Base-by-base conservation (phyloP, 2,797 vertebrate genomes). In the Tragopan temminckii region DNA sequence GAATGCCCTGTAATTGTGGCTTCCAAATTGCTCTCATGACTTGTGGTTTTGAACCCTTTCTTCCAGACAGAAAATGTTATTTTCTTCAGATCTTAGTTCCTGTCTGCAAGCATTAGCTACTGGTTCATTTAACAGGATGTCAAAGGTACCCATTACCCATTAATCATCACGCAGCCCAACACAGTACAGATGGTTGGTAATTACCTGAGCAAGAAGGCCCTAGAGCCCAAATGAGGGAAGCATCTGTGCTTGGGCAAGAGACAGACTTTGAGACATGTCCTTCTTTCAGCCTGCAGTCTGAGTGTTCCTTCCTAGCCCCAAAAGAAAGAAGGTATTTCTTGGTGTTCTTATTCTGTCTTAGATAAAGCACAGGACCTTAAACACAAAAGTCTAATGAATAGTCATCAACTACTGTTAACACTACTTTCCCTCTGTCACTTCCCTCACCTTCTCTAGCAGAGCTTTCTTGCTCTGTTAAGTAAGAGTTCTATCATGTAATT, bases 21-120 rank as follows among this genome's bases (percentile, higher is more conserved):
- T 57, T 11, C 33, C 87, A 35, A 80, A 18, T 67, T 80, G 3
- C 20, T 68, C 3, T 82, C 14, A 40, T 80, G 75, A 74, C 57
- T 38, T 0, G 3, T 23, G 68, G 62, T 33, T 96, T 93, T 83
- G 35, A 88, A 88, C 70, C 61, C n/a, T 82, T 93, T 82, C 45
- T 71, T 40, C 24, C 76, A 91, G 36, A 83, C 16, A 25, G 72
- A 95, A 80, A 69, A 71, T 78, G 15, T 68, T 64, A 82, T 82
- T 90, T 85, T 64, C 53, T 91, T 78, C 76, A 88, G n/a, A 63
- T 74, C 48, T 50, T 62, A 64, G 42, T 43, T 93, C 62, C 53
- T 88, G 62, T 77, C 70, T 66, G 53, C 58, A 68, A 89, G 35
- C 38, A 83, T 90, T 78, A 88, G 40, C 63, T 79, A 59, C 8